phyloP scores from a whole-genome alignment of 1,140 invertebrate species.

The Pristionchus pacificus region DNA sequence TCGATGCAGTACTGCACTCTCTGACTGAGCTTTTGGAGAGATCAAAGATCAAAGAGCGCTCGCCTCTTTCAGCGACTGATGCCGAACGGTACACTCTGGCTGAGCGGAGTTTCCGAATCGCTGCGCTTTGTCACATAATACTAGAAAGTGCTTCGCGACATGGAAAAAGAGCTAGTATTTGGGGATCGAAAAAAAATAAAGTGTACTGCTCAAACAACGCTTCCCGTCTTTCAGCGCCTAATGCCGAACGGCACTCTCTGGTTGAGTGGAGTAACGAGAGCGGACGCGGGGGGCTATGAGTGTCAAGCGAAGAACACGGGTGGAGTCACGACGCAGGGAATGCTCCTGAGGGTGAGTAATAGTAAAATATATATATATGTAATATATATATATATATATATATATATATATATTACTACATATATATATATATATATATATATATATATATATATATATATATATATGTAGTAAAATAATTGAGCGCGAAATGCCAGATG shows the following conservation, averaged over 20 bases:
- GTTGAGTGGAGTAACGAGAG: slow-evolving; percentile 34
- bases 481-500: too few relatives aligned
- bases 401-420: not conserved
- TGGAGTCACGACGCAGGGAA: slow-evolving; percentile 41
- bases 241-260: slow-evolving; percentile 51
- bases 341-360: slow-evolving; percentile 34
- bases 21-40: too few relatives aligned
- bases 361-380: not conserved
- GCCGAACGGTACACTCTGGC: slow-evolving; percentile 52
- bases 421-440: not conserved
- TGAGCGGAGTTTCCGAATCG: slow-evolving; percentile 40
- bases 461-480: too few relatives aligned
- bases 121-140: too few relatives aligned
- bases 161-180: too few relatives aligned
- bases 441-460: too few relatives aligned
- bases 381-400: too few relatives aligned
- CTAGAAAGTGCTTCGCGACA: too few relatives aligned
- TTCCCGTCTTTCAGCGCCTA: slow-evolving; percentile 15
- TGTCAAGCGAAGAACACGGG: slow-evolving; percentile 47
- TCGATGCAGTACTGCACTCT: too few relatives aligned
- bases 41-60: too few relatives aligned
- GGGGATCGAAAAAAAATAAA: too few relatives aligned
- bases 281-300: slow-evolving; percentile 42
- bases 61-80: slow-evolving; percentile 18
- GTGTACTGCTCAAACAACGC: too few relatives aligned